Base-by-base conservation (phyloP, 2,797 vertebrate genomes). In the Molossus molossus region DNA sequence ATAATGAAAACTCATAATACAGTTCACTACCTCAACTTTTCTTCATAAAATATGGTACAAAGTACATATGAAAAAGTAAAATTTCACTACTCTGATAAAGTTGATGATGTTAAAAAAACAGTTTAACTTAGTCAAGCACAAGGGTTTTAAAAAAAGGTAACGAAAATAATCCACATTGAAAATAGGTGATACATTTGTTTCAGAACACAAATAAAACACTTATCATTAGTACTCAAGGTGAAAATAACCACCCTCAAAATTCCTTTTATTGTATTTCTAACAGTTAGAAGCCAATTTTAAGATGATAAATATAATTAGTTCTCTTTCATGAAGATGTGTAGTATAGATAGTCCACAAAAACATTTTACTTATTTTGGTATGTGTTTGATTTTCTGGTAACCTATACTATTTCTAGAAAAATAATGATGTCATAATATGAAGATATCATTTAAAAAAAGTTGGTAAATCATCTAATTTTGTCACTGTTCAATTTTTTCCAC, bases 281-380 rank as follows among this genome's bases (percentile, higher is more conserved):
- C 6, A 87, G n/a, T n/a, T n/a, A n/a, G 18, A 88, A 94, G 76
- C 85, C 50, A 93, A 67, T 81, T 94, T 89, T 93, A 87, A 77
- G 85, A 60, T 23, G 10, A 15, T 72, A 94, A 89, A 9, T 60
- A 90, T 64, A 87, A 57, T 48, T 55, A 83, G 72, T 77, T 95
- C 55, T 84, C 23, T 80, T 80, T 70, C 58, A 90, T 29, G 27
- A 91, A 6, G 45, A 86, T 85, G 9, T 72, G 8, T 21, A 88
- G 15, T 25, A 72, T 21, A 90, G 65, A 58, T 20, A 90, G 85
- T 76, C 60, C 1, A 83, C 91, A 86, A 88, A 73, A 40, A 21
- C 18, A 45, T 62, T 72, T 90, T 86, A 82, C 7, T 95, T 88
- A 91, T 77, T 80, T 94, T 87, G 37, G 15, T 55, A 55, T 40